Evolutionary conservation across 2,113 vertebrate genomes (phyloP), one percentile per base, ranked within the genome.

Genomic region (Cryptomyrus ogoouensis): DNA sequence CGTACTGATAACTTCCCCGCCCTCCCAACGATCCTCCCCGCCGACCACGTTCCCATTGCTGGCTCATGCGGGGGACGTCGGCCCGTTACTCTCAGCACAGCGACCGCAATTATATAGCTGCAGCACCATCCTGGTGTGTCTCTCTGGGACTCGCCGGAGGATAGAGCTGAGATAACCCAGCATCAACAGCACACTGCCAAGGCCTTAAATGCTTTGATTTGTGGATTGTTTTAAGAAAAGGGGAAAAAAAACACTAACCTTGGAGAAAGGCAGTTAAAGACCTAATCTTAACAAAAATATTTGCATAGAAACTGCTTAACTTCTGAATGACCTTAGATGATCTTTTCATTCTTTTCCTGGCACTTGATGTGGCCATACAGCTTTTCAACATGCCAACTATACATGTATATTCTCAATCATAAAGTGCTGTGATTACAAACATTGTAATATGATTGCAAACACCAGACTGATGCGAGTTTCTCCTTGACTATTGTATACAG

Each of bases 311-410:
- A 92, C 91, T 90, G 93, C 47, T 91, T 87, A 74, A 80, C 42
- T 90, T 93, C 93, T 92, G 94, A 94, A 92, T 66, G 93, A 90
- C 89, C 24, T 46, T 39, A 92, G 85, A 84, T 92, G 93, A 83
- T 24, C 3, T 46, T 35, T 74, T 31, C 66, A 74, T 74, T 74
- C 3, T 35, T 10, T 9, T 27, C 12, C 70, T 39, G 70, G 27
- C 70, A 17, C 70, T 77, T 39, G 31, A 70, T 3, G 12, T 70
- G 27, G 9, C 24, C 12, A 70, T 70, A 70, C 24, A 70, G 27
- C 27, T 31, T 6, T 70, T 70, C 10, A 31, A 13, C n/a, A 15
- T 74, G 10, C 13, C 27, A 74, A 39, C 15, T 80, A 21, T 80
- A 70, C 10, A 31, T 70, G 10, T 15, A 42, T 39, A 42, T 24